Conservation (phyloP, 2,113 vertebrate genomes). For the Thryonomys swinderianus region DNA sequence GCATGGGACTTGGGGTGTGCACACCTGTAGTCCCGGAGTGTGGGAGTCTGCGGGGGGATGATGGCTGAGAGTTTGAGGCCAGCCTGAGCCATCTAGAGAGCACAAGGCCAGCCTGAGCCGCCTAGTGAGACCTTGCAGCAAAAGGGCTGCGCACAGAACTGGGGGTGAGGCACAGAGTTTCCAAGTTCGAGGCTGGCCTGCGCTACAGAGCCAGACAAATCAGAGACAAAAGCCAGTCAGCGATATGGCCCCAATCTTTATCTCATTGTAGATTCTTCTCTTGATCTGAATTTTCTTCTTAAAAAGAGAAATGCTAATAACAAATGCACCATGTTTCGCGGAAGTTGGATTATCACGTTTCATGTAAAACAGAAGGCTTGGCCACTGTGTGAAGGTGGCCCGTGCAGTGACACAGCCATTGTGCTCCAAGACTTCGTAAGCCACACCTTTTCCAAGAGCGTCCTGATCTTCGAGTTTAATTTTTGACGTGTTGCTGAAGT, state of each 20-base stretch:
- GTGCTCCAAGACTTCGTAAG: background rate
- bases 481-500: background rate
- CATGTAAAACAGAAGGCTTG: background rate
- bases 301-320: slow-evolving; percentile 11
- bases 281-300: background rate
- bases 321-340: background rate
- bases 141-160: background rate
- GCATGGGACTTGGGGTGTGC: background rate
- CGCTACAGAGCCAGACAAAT: background rate
- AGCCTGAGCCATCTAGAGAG: background rate
- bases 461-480: background rate
- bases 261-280: background rate
- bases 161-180: background rate
- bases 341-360: background rate
- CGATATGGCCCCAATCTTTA: background rate
- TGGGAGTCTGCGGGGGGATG: background rate
- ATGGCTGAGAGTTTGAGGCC: background rate
- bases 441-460: background rate
- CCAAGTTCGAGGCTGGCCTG: background rate
- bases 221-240: background rate
- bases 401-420: background rate
- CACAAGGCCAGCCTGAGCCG: background rate
- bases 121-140: background rate
- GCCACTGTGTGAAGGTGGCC: background rate
- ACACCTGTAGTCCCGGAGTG: background rate